Evolutionary conservation across 2,797 vertebrate genomes (phyloP).

Genomic region (Cuniculus paca): DNA sequence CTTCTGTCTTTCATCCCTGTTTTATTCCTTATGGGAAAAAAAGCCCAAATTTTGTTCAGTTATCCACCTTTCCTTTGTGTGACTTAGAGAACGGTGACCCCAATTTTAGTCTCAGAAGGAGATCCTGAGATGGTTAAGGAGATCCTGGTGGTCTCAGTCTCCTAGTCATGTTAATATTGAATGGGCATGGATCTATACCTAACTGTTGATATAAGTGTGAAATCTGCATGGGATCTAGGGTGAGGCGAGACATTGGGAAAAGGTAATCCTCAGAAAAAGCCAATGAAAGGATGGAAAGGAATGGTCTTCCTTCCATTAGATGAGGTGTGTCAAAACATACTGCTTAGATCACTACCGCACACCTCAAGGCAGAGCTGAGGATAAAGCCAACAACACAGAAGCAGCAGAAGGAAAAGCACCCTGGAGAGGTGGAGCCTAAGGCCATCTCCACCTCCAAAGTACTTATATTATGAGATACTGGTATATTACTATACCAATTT

Average conservation of each 20-base stretch:
- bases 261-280: neutral
- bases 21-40: neutral
- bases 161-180: neutral
- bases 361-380: neutral
- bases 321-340: neutral
- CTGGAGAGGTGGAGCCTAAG: neutral
- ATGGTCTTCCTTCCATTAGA: neutral
- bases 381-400: neutral
- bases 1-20: neutral
- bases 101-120: neutral
- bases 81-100: neutral
- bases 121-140: neutral
- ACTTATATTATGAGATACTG: neutral
- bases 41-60: neutral
- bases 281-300: neutral
- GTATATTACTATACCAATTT: neutral
- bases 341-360: neutral
- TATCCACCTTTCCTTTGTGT: neutral
- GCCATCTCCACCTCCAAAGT: neutral
- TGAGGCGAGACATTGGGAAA: neutral
- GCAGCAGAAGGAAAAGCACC: neutral
- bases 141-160: neutral
- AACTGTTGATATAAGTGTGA: neutral
- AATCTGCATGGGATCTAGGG: neutral
- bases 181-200: neutral